Percentiles rank a stretch among this genome's conserved stretches.
phyloP scores from a whole-genome alignment of 2,888 invertebrate genomes.

The Chrysolina americana region DNA sequence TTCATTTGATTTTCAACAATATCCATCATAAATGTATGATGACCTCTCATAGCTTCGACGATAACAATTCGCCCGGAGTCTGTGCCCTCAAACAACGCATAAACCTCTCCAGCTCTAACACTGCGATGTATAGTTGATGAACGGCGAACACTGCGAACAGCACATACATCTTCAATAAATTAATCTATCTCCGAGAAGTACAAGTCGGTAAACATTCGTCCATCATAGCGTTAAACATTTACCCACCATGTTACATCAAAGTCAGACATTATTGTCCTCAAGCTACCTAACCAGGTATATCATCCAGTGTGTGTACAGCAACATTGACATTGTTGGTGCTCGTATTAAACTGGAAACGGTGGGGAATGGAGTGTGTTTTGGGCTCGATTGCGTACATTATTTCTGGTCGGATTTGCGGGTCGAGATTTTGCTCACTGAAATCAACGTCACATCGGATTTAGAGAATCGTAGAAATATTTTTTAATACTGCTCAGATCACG shows the following conservation, averaged over 20 bases:
- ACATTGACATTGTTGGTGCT: background rate
- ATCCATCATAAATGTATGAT: too few relatives aligned
- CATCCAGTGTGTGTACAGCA: slow-evolving; percentile 6
- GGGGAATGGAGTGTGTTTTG: background rate
- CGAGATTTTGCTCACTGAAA: background rate
- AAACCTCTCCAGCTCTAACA: background rate
- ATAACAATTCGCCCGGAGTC: background rate
- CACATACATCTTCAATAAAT: background rate
- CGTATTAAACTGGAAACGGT: background rate
- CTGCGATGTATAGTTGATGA: background rate
- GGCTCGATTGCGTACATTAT: background rate
- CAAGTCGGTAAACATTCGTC: slow-evolving; percentile 12
- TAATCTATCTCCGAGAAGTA: slow-evolving; percentile 15
- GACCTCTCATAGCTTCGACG: too few relatives aligned
- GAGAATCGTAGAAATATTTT: too few relatives aligned
- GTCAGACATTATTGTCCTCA: slow-evolving; percentile 12
- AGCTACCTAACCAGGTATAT: slow-evolving; percentile 20
- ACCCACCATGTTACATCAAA: slow-evolving; percentile 21
- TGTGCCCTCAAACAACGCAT: background rate
- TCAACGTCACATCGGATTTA: background rate
- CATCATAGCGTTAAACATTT: slow-evolving; percentile 4
- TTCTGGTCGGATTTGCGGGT: background rate
- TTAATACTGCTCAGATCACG: too few relatives aligned
- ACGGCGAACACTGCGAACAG: background rate
- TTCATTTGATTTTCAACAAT: too few relatives aligned